Conservation (phyloP, 2,797 vertebrate genomes). For the Tarsius wallacei region DNA sequence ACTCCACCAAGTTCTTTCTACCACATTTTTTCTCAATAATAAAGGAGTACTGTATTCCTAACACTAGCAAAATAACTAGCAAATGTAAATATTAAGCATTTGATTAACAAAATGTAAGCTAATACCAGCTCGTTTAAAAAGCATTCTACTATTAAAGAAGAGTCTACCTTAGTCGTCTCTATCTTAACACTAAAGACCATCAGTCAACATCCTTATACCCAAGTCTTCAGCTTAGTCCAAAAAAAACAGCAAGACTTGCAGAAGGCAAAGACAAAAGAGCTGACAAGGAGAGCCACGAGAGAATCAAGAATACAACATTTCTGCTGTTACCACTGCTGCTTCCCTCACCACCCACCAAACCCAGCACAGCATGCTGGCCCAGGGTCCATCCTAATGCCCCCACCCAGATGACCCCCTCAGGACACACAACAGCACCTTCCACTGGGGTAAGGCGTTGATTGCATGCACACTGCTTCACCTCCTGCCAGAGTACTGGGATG, state of each 20-base stretch:
- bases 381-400: background rate
- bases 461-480: background rate
- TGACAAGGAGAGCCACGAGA: conserved; percentile 58
- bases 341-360: background rate
- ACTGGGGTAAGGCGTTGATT: background rate
- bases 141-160: background rate
- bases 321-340: background rate
- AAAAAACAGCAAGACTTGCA: conserved; percentile 3
- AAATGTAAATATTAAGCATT: background rate
- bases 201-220: background rate
- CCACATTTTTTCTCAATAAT: background rate
- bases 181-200: background rate
- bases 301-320: conserved; percentile 4
- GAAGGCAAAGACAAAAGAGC: background rate
- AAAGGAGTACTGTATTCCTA: background rate
- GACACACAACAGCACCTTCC: background rate
- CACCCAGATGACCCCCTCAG: background rate
- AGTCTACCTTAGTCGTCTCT: background rate
- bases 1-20: background rate
- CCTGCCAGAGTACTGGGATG: background rate
- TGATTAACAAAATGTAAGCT: conserved; percentile 34
- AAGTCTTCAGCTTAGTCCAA: background rate
- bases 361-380: background rate
- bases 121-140: conserved; percentile 49
- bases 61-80: conserved; percentile 15